Conservation (phyloP, 2,797 vertebrate genomes). For the Cossypha caffra region DNA sequence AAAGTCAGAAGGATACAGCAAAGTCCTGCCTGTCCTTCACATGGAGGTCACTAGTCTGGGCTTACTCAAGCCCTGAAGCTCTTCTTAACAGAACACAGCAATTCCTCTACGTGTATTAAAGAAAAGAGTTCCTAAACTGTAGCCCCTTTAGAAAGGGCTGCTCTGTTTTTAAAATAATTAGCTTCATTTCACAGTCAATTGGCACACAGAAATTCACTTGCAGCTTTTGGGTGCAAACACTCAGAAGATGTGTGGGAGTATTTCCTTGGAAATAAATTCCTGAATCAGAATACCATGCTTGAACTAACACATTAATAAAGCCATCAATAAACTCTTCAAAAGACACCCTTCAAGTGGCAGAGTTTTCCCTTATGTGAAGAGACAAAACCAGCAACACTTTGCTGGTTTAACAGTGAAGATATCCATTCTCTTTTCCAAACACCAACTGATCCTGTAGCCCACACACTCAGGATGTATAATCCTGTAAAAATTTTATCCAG, state of each 20-base stretch:
- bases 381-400: neutral
- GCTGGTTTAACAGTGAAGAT: neutral
- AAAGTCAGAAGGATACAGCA: rapidly evolving
- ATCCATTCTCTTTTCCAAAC: neutral
- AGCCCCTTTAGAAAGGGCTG: neutral
- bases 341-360: neutral
- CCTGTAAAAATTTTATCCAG: neutral
- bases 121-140: neutral
- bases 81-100: neutral
- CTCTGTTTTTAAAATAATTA: neutral
- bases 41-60: neutral
- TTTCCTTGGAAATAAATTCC: slow-evolving; percentile 49
- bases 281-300: neutral
- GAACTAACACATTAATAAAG: neutral
- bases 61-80: neutral
- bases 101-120: rapidly evolving
- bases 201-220: neutral
- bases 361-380: neutral
- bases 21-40: neutral
- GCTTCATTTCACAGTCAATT: neutral
- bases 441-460: neutral
- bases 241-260: slow-evolving; percentile 14
- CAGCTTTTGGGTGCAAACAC: neutral
- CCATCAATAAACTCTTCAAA: neutral
- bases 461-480: neutral